These are phyloP conservation scores for Tetramorium bicarinatum DNA, from an alignment of 2,888 invertebrate species.

Conservation along the genomic window DNA sequence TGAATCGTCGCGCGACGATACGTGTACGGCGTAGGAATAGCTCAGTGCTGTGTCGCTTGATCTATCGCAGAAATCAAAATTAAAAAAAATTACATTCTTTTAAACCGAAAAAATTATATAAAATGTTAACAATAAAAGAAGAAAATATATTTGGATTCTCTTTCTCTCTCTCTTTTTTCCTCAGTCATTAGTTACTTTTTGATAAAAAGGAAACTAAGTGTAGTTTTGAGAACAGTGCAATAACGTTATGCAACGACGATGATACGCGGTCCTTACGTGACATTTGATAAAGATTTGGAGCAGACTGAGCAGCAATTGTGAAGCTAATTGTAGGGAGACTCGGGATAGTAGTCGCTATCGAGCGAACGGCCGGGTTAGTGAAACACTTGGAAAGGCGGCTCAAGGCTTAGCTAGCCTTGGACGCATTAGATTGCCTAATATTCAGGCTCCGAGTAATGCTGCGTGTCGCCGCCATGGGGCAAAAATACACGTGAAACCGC, in stretches of 20 bases:
- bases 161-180: background rate
- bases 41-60: background rate
- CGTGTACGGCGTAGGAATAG: background rate
- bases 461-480: conserved; percentile 71
- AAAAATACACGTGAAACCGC: conserved; percentile 72
- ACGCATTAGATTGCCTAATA: conserved; percentile 86
- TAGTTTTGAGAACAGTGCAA: background rate
- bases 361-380: conserved; percentile 78
- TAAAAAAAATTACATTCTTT: background rate
- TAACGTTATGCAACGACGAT: background rate
- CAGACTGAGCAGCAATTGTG: conserved; percentile 55
- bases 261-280: background rate
- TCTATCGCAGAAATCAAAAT: background rate
- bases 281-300: conserved; percentile 46
- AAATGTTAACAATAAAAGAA: background rate
- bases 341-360: conserved; percentile 62
- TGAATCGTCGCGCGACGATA: conserved; percentile 38
- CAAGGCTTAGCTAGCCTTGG: conserved; percentile 86
- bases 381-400: conserved; percentile 85
- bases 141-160: background rate
- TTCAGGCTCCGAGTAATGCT: conserved; percentile 80
- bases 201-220: background rate
- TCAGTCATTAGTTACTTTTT: background rate
- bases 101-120: background rate
- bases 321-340: conserved; percentile 66